Conservation (phyloP, 1,140 invertebrate species). For the Micrasema minimum region DNA sequence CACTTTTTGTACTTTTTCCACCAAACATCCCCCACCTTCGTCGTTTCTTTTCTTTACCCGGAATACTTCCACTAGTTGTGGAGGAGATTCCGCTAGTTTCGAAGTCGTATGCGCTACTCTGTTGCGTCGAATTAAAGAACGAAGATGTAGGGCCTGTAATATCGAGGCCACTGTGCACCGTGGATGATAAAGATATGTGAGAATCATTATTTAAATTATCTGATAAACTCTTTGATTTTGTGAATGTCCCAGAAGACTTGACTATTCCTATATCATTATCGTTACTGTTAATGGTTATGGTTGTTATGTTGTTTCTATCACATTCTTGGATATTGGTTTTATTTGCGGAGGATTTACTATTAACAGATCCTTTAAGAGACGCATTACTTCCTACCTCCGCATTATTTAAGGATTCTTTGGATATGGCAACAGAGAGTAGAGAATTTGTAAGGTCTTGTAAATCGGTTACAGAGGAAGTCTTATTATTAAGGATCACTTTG, state of each 20-base stretch:
- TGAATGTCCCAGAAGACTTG: slow-evolving; percentile 40
- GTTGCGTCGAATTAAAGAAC: slow-evolving; percentile 57
- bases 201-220: slow-evolving; percentile 52
- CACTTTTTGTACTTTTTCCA: slow-evolving; percentile 67
- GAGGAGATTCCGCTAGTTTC: slow-evolving; percentile 52
- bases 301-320: slow-evolving; percentile 61
- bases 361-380: slow-evolving; percentile 46
- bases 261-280: slow-evolving; percentile 49
- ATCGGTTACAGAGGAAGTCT: slow-evolving; percentile 33
- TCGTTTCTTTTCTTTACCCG: slow-evolving; percentile 70
- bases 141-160: slow-evolving; percentile 59
- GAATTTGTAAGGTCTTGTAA: slow-evolving; percentile 46
- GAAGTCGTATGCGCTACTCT: slow-evolving; percentile 54
- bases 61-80: slow-evolving; percentile 56
- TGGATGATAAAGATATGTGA: slow-evolving; percentile 50
- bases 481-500: slow-evolving; percentile 46
- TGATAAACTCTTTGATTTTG: slow-evolving; percentile 37
- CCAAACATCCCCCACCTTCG: slow-evolving; percentile 73
- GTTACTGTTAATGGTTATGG: slow-evolving; percentile 57
- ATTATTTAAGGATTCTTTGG: slow-evolving; percentile 40
- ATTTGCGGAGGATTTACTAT: slow-evolving; percentile 30
- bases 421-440: slow-evolving; percentile 44
- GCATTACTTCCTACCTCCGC: slow-evolving; percentile 40
- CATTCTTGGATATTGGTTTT: slow-evolving; percentile 43
- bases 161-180: slow-evolving; percentile 51